Evolutionary conservation across 1,140 invertebrate species (phyloP).

Genomic region (Tetramorium alpestre): DNA sequence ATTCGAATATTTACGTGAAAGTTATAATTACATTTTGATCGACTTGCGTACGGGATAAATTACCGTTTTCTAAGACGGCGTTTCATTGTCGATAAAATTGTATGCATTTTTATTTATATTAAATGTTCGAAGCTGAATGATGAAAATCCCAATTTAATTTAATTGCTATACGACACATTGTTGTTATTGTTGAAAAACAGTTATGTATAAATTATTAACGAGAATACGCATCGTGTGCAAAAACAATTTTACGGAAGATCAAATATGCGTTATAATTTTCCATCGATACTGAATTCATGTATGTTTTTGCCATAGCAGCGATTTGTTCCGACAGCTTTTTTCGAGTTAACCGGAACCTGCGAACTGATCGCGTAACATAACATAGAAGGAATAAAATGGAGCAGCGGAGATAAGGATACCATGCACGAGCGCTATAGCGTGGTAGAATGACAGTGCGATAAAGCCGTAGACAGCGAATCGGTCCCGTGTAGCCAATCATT

Average conservation of each 20-base stretch:
- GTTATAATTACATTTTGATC: background rate
- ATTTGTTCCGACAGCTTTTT: background rate
- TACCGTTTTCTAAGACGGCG: background rate
- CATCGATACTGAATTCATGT: background rate
- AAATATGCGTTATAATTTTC: background rate
- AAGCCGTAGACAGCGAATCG: slow-evolving; percentile 75
- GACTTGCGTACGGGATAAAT: background rate
- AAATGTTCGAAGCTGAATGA: background rate
- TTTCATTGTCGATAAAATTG: background rate
- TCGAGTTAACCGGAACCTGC: background rate
- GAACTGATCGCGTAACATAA: background rate
- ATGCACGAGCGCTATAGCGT: slow-evolving; percentile 25
- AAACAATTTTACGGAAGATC: background rate
- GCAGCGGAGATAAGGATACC: slow-evolving; percentile 57
- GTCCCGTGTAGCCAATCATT: slow-evolving; percentile 83
- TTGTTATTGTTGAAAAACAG: background rate
- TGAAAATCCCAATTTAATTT: background rate
- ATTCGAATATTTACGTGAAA: slow-evolving; percentile 7
- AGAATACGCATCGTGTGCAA: background rate
- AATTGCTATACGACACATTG: background rate
- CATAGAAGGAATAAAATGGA: slow-evolving; percentile 58
- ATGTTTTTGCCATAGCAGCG: background rate
- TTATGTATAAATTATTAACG: background rate
- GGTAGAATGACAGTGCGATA: slow-evolving; percentile 71
- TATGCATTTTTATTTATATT: background rate